phyloP scores from a whole-genome alignment of 2,113 vertebrate species.

The western clawed frog (Xenopus tropicalis) region DNA sequence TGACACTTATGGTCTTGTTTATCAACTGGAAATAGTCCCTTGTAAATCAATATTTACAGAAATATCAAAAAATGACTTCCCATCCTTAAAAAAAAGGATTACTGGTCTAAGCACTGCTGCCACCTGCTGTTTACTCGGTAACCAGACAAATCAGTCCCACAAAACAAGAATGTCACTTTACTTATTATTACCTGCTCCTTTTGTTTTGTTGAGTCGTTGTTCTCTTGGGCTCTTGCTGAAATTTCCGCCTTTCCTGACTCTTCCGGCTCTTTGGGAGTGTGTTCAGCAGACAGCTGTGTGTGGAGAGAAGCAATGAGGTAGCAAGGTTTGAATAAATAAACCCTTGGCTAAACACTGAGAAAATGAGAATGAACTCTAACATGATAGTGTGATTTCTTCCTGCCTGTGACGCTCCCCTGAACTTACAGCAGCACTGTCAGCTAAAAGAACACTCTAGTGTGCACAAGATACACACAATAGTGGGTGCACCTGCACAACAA shows the following conservation, averaged over 20 bases:
- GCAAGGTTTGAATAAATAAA: not conserved
- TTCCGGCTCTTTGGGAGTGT: not conserved
- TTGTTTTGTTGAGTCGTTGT: not conserved
- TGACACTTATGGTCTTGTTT: no score
- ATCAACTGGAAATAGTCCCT: no score
- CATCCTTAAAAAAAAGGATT: not conserved
- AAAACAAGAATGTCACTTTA: not conserved
- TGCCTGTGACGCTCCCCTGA: no score
- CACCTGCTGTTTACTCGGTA: not conserved
- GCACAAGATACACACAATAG: no score
- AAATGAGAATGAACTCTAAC: no score
- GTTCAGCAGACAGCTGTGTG: not conserved
- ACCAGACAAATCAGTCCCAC: not conserved
- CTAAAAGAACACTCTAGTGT: no score
- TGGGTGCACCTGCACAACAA: no score
- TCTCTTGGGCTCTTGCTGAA: not conserved
- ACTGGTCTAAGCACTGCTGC: not conserved
- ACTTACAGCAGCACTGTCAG: no score
- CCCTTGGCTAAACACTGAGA: no score
- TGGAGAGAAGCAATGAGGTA: not conserved
- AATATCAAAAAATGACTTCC: no score
- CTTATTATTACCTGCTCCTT: not conserved
- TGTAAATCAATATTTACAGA: no score
- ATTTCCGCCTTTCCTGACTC: not conserved
- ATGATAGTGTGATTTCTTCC: no score